phyloP scores from a whole-genome alignment of 2,113 vertebrate species.

The Podarcis raffonei region DNA sequence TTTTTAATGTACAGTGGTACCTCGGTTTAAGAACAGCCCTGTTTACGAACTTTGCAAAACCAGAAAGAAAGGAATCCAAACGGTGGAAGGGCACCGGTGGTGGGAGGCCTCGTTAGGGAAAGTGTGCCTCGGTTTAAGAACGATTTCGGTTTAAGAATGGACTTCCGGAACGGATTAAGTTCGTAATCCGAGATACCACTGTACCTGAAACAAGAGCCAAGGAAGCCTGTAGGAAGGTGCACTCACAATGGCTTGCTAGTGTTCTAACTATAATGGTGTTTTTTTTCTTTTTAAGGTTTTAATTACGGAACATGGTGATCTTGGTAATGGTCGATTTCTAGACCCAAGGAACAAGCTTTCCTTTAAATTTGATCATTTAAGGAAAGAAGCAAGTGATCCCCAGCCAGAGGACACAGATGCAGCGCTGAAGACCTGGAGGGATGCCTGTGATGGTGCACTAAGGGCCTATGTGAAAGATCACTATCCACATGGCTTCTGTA shows the following conservation, averaged over 20 bases:
- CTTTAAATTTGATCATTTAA: constrained; percentile 95
- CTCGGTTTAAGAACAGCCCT: too few species aligned
- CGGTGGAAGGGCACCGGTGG: too few species aligned
- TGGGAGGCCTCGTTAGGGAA: too few species aligned
- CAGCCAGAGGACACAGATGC: constrained; percentile 84
- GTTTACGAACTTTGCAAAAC: too few species aligned
- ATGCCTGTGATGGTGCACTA: constrained; percentile 87
- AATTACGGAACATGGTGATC: constrained; percentile 94
- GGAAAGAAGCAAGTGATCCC: constrained; percentile 90
- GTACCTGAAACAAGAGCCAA: neutral
- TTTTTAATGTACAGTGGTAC: neutral
- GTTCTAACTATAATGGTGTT: neutral
- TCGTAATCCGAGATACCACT: too few species aligned
- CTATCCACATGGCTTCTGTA: constrained; percentile 92
- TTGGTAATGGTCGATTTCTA: constrained; percentile 91
- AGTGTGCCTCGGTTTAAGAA: too few species aligned
- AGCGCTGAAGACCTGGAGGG: constrained; percentile 85
- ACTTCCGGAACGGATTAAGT: too few species aligned
- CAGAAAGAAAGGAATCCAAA: too few species aligned
- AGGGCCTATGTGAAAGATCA: constrained; percentile 92
- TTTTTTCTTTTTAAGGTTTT: constrained; percentile 82
- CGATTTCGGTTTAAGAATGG: too few species aligned
- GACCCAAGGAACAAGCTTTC: constrained; percentile 94
- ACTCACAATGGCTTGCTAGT: neutral
- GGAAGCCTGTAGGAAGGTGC: neutral